phyloP scores from a whole-genome alignment of 2,113 vertebrate species.

The Otis tarda region DNA sequence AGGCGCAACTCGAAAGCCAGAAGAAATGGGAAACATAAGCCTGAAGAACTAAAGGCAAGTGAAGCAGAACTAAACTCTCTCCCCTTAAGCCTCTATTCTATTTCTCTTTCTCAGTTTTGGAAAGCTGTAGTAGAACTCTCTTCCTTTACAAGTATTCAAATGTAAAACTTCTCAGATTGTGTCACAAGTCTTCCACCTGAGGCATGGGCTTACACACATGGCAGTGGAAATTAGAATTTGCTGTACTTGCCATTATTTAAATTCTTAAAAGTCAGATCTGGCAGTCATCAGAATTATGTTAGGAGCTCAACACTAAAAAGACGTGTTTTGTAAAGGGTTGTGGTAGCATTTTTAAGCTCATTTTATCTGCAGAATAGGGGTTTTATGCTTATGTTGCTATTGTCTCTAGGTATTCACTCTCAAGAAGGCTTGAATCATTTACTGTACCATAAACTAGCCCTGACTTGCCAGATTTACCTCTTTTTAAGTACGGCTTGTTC shows the following conservation, averaged over 20 bases:
- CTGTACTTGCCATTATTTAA: not conserved
- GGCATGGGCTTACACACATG: not conserved
- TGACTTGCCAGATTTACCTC: not conserved
- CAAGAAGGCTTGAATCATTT: not conserved
- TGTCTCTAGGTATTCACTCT: not conserved
- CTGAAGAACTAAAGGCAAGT: not conserved
- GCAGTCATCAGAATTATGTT: not conserved
- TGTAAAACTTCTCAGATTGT: not conserved
- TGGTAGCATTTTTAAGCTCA: not conserved
- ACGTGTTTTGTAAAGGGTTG: not conserved
- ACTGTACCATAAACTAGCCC: not conserved
- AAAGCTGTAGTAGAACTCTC: not conserved
- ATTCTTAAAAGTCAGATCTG: not conserved
- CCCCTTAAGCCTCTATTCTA: not conserved
- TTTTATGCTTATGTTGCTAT: not conserved
- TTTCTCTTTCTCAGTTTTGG: not conserved
- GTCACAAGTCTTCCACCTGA: not conserved
- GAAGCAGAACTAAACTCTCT: slow-evolving; percentile 30
- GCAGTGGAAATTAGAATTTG: not conserved
- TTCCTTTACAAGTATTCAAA: not conserved
- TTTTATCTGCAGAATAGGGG: not conserved
- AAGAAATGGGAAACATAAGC: not conserved
- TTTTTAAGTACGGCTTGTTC: not conserved
- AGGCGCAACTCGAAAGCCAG: not conserved
- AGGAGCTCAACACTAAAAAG: not conserved